phyloP scores from a whole-genome alignment of 2,888 invertebrate genomes.

The Cephus runcator region DNA sequence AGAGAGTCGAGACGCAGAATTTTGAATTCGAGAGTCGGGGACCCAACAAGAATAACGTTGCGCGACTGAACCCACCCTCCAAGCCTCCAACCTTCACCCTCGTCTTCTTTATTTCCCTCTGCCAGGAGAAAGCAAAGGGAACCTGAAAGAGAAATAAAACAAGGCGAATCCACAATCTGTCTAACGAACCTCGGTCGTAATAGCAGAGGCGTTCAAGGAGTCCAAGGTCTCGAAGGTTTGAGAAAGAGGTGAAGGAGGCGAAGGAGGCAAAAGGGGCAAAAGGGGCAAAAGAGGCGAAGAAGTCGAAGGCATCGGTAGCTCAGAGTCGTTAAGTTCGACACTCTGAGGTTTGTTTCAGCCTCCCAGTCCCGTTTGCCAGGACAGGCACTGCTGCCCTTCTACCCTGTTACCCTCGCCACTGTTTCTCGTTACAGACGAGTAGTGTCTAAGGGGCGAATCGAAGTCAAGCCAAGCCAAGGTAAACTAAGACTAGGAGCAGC shows the following conservation, averaged over 20 bases:
- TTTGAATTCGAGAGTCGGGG: neutral
- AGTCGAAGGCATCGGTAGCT: conserved; percentile 2
- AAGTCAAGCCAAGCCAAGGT: neutral
- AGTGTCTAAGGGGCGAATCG: neutral
- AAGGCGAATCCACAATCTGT: neutral
- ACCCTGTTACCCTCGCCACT: neutral
- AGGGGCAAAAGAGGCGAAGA: neutral
- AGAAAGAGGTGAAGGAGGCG: neutral
- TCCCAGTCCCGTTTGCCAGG: neutral
- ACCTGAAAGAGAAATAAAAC: neutral
- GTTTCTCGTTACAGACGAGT: neutral
- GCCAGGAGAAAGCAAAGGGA: neutral
- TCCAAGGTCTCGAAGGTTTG: neutral
- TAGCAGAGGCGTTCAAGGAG: neutral
- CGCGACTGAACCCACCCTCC: neutral
- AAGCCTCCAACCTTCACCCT: neutral
- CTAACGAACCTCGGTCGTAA: neutral
- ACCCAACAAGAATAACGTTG: neutral
- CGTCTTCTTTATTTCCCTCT: neutral
- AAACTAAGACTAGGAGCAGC: neutral
- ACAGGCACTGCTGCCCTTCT: neutral
- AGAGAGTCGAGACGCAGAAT: neutral
- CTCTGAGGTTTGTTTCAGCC: neutral
- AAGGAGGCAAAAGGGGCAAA: neutral
- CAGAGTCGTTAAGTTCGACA: neutral